Evolutionary conservation across 2,888 invertebrate species (phyloP), one percentile per base, ranked within the genome.

Genomic region (Orthosia incerta): DNA sequence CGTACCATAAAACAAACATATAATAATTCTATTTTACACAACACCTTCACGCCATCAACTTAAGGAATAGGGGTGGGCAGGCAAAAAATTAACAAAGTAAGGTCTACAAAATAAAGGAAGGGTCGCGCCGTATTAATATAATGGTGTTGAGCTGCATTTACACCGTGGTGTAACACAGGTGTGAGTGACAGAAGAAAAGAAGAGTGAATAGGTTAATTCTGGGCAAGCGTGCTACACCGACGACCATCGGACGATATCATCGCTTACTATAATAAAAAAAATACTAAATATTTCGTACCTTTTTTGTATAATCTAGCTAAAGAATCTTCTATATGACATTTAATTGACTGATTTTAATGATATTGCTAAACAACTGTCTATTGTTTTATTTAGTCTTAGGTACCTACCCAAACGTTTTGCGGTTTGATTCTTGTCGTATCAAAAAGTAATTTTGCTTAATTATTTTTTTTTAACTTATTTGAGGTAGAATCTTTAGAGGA

Each of bases 71-170:
- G 82, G 81, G 83, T 70, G 55, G 64, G 66, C 69, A 48, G 64
- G 46, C 79, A 87, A 90, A 89, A 90, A 89, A 89, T 86, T 89
- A 86, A 88, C 86, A 88, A 90, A 88, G 84, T 79, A 71, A 77
- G 87, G 83, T 86, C 86, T 76, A 77, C 79, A 74, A 76, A 83
- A 84, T 88, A 88, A 87, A 82, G 80, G 83, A 83, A 79, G 83
- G 80, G 80, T 80, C 74, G 31, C 81, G 59, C 31, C 73, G 70
- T 69, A 61, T 68, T 68, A 84, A 79, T 83, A 63, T 87, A 86
- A 89, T 87, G 87, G 84, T 31, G 23, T n/a, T 0, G 67, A 69
- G 68, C 64, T 73, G 71, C 71, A 48, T 62, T 88, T 56, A 89
- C 88, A 88, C 88, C 79, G 85, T 63, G 18, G 16, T 51, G 83